phyloP scores from a whole-genome alignment of 2,113 vertebrate species.

The Heterotilapia buettikoferi region DNA sequence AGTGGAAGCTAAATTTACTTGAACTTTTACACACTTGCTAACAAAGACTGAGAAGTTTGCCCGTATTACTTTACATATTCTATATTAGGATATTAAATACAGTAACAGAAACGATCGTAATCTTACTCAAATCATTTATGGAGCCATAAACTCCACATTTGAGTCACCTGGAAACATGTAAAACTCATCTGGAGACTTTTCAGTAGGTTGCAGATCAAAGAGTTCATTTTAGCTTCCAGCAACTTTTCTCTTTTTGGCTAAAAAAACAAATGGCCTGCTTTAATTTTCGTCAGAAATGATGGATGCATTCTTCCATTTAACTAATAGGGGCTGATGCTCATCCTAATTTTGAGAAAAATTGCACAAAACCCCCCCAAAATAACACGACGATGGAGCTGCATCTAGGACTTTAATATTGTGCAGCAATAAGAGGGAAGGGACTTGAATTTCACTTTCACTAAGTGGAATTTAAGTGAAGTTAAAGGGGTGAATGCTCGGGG shows the following conservation, averaged over 20 bases:
- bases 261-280: background rate
- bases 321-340: background rate
- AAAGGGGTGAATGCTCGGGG: accelerated
- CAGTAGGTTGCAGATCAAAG: background rate
- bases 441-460: background rate
- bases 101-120: background rate
- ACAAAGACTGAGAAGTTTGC: background rate
- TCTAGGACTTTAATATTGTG: background rate
- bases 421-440: background rate
- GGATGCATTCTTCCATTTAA: background rate
- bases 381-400: background rate
- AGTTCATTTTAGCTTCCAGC: background rate
- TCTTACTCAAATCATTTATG: background rate
- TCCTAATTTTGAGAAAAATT: background rate
- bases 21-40: background rate
- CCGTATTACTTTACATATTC: background rate
- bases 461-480: background rate
- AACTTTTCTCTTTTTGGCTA: background rate
- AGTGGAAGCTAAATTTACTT: background rate
- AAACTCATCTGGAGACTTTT: background rate
- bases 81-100: background rate
- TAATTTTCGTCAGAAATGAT: background rate
- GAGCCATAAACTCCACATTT: background rate
- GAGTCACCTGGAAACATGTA: background rate
- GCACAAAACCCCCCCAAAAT: accelerated